Evolutionary conservation across 2,888 invertebrate genomes (phyloP).

Genomic region (Diaprepes abbreviatus): DNA sequence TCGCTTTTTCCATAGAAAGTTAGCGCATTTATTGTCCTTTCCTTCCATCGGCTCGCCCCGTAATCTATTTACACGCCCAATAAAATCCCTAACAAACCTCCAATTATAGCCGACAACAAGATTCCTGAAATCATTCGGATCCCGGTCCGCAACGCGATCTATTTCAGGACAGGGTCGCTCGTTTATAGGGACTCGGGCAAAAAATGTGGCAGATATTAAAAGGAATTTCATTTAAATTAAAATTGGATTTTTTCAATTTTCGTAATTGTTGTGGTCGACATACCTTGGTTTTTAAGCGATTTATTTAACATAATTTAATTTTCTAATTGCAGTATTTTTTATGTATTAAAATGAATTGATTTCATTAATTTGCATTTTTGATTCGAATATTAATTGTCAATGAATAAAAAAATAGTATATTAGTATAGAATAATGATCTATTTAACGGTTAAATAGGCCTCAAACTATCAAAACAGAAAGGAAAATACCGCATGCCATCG

Average conservation of each 20-base stretch:
- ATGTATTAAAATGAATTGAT: no score
- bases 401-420: no score
- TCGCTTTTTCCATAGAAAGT: no score
- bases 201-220: constrained; percentile 17
- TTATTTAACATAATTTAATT: neutral
- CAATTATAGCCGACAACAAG: constrained; percentile 46
- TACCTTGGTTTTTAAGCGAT: neutral
- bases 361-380: no score
- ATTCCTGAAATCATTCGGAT: constrained; percentile 43
- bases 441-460: no score
- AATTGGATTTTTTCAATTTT: constrained; percentile 8
- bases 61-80: constrained; percentile 49
- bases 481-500: no score
- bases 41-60: constrained; percentile 13
- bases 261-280: neutral
- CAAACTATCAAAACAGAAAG: no score
- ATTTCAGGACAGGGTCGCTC: constrained; percentile 17
- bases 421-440: no score
- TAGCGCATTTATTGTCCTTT: neutral
- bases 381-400: no score
- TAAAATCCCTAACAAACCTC: constrained; percentile 47
- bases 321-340: neutral
- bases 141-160: constrained; percentile 25
- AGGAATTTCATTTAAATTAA: constrained; percentile 13
- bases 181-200: neutral